These are phyloP conservation scores for Temnothorax nylanderi DNA, from an alignment of 1,140 invertebrate species.

Conservation along the genomic window DNA sequence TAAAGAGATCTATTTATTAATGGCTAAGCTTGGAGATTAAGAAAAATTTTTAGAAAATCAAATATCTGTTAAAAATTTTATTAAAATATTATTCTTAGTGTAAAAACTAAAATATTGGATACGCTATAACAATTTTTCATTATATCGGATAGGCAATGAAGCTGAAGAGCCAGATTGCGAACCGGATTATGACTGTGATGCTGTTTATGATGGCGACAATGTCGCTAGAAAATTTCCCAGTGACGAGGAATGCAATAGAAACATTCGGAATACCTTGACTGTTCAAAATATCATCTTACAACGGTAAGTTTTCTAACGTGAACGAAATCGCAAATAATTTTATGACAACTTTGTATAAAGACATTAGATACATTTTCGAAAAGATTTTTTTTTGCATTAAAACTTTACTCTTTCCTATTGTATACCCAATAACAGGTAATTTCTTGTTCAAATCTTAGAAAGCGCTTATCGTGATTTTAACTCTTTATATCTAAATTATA, in stretches of 20 bases:
- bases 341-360: neutral
- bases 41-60: neutral
- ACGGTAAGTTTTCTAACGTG: slow-evolving; percentile 82
- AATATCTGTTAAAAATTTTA: neutral
- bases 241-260: slow-evolving; percentile 79
- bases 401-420: neutral
- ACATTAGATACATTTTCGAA: neutral
- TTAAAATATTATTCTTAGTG: neutral
- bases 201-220: slow-evolving; percentile 82
- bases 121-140: neutral
- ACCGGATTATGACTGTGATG: slow-evolving; percentile 85
- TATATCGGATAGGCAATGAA: slow-evolving; percentile 81
- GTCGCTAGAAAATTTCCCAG: slow-evolving; percentile 84
- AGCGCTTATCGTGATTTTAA: neutral
- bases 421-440: neutral
- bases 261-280: slow-evolving; percentile 86
- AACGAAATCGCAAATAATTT: neutral
- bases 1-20: neutral
- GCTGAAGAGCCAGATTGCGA: slow-evolving; percentile 82
- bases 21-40: neutral
- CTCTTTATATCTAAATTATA: neutral
- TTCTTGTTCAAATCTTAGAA: neutral
- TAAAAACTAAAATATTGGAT: neutral
- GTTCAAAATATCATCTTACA: slow-evolving; percentile 92
- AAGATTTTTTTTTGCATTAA: neutral